Percentiles rank a stretch among this genome's conserved stretches.
These are phyloP conservation scores for Strigamia transsilvanica DNA, from an alignment of 2,888 invertebrate species.

Conservation along the genomic window DNA sequence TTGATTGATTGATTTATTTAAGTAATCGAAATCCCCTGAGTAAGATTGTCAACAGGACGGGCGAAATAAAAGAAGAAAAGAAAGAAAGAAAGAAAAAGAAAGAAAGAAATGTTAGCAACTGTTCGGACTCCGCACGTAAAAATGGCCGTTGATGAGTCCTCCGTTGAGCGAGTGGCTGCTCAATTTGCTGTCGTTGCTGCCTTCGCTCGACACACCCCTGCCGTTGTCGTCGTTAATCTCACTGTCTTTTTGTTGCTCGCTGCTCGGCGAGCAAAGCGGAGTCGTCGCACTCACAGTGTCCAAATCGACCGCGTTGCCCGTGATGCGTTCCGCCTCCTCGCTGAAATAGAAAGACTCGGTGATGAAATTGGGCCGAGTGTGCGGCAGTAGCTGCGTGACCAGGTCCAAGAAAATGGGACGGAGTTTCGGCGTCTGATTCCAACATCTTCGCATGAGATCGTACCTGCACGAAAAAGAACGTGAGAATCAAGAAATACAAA, in stretches of 20 bases:
- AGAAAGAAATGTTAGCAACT: background rate
- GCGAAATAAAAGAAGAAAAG: too few species aligned
- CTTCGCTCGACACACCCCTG: constrained; percentile 56
- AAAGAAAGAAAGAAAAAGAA: too few species aligned
- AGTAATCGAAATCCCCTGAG: too few species aligned
- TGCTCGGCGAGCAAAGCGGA: constrained; percentile 54
- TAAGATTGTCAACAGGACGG: too few species aligned
- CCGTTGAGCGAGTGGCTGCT: constrained; percentile 57
- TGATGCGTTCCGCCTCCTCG: constrained; percentile 55
- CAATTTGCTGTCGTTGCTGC: constrained; percentile 58
- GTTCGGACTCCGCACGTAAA: constrained; percentile 48
- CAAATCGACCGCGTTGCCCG: constrained; percentile 53
- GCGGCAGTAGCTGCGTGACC: constrained; percentile 70
- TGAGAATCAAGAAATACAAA: background rate
- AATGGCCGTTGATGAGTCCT: constrained; percentile 58
- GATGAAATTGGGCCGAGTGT: constrained; percentile 72
- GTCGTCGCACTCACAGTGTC: constrained; percentile 57
- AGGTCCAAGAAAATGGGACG: constrained; percentile 88
- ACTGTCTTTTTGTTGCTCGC: constrained; percentile 9
- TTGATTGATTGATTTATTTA: too few species aligned
- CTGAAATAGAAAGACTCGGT: constrained; percentile 74
- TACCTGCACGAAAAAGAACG: constrained; percentile 67
- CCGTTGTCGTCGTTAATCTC: constrained; percentile 41
- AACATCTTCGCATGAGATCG: constrained; percentile 89
- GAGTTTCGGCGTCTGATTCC: constrained; percentile 81